Percentiles rank a stretch among this genome's conserved stretches.
These are phyloP conservation scores for Tryphoninae sp. DNA, from an alignment of 2,888 invertebrate genomes.

Conservation along the genomic window DNA sequence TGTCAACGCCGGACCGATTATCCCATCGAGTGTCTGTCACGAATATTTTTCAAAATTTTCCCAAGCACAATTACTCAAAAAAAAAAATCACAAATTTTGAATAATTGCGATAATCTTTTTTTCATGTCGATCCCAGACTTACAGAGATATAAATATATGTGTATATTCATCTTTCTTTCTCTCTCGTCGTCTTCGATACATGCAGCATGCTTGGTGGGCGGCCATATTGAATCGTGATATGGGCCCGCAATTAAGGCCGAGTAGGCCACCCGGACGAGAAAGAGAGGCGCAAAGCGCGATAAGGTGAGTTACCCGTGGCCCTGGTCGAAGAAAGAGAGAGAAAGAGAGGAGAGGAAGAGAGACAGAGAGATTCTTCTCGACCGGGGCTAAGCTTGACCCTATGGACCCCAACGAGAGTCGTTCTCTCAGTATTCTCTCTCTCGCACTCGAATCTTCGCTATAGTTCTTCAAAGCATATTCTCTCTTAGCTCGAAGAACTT, in stretches of 20 bases:
- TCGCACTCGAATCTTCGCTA: slow-evolving; percentile 35
- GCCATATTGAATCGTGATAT: slow-evolving; percentile 81
- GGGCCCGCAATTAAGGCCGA: slow-evolving; percentile 80
- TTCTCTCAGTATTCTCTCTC: slow-evolving; percentile 58
- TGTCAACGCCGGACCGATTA: slow-evolving; percentile 31
- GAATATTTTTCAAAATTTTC: background rate
- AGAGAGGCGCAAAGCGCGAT: slow-evolving; percentile 75
- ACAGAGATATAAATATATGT: too few relatives aligned
- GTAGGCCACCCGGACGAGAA: slow-evolving; percentile 81
- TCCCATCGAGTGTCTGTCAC: slow-evolving; percentile 28
- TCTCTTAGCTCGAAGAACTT: slow-evolving; percentile 66
- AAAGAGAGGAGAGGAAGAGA: too few relatives aligned
- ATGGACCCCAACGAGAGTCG: slow-evolving; percentile 65
- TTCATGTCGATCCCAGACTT: too few relatives aligned
- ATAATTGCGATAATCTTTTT: background rate
- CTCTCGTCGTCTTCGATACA: slow-evolving; percentile 51
- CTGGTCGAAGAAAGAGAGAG: slow-evolving; percentile 56
- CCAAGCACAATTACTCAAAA: slow-evolving; percentile 12
- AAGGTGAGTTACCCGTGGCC: slow-evolving; percentile 77
- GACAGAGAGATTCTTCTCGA: too few relatives aligned
- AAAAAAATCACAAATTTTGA: background rate
- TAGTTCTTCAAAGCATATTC: slow-evolving; percentile 58
- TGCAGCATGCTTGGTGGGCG: slow-evolving; percentile 76
- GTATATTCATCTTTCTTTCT: slow-evolving; percentile 37
- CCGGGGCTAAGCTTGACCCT: slow-evolving; percentile 77